Percentiles rank a stretch among this genome's conserved stretches.
Evolutionary conservation across 2,113 vertebrate species (phyloP).

Genomic region (Castor canadensis): DNA sequence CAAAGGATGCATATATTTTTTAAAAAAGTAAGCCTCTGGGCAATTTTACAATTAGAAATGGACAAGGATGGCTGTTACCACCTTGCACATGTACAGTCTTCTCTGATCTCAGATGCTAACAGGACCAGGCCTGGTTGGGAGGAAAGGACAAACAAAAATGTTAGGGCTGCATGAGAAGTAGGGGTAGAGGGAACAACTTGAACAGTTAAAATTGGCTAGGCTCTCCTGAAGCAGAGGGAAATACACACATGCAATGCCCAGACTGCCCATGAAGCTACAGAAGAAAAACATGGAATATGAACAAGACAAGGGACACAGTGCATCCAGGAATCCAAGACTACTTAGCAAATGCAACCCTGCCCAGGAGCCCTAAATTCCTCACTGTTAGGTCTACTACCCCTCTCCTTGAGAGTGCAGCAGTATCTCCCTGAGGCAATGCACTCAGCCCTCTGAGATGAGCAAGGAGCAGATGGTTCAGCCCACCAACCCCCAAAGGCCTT

Average conservation of each 20-base stretch:
- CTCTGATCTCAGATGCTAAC: background rate
- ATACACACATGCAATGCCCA: background rate
- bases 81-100: background rate
- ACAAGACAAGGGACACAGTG: background rate
- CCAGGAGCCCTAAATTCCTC: background rate
- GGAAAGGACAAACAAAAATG: background rate
- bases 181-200: background rate
- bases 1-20: background rate
- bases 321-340: background rate
- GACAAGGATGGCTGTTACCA: background rate
- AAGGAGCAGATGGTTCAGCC: background rate
- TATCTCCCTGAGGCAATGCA: background rate
- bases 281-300: background rate
- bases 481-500: background rate
- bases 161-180: background rate
- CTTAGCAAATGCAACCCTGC: background rate
- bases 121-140: background rate
- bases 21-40: background rate
- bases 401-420: background rate
- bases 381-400: background rate
- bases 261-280: background rate
- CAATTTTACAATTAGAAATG: background rate
- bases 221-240: background rate
- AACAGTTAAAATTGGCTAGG: no score
- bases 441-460: background rate